Percentiles rank a stretch among this genome's conserved stretches.
Conservation (phyloP, 2,888 invertebrate species). For the Serripes groenlandicus region DNA sequence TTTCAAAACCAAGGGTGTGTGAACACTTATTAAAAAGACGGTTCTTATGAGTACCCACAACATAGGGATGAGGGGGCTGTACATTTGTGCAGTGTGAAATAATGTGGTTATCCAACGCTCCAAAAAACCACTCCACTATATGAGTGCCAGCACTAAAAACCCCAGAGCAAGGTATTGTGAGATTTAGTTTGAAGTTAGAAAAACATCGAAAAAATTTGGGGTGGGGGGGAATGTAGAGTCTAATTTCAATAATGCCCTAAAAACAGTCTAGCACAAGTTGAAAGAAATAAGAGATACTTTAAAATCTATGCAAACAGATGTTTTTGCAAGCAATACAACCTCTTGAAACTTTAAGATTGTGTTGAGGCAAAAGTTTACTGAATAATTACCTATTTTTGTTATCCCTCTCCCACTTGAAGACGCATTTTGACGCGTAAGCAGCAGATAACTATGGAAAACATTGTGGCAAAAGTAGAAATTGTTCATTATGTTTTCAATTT, state of each 20-base stretch:
- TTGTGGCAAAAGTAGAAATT: no score
- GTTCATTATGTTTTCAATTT: no score
- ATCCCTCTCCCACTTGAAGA: no score
- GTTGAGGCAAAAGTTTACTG: neutral
- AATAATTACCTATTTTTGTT: no score
- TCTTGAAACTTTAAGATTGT: conserved; percentile 11
- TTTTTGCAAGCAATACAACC: conserved; percentile 16
- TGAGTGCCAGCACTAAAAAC: neutral
- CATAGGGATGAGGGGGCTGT: no score
- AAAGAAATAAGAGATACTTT: conserved; percentile 9
- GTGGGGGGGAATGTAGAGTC: conserved; percentile 1
- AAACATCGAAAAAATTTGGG: neutral
- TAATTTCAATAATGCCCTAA: conserved; percentile 18
- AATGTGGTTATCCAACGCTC: no score
- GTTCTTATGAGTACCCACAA: no score
- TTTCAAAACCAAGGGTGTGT: no score
- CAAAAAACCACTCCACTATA: neutral
- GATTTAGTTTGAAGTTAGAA: neutral
- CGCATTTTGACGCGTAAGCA: no score
- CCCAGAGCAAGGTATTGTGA: neutral
- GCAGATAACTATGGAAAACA: no score
- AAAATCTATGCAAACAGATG: conserved; percentile 21
- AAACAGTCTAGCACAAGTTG: conserved; percentile 12
- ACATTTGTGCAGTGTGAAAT: no score
- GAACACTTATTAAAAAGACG: no score